These are phyloP conservation scores for Andricus curvator DNA, from an alignment of 2,888 invertebrate species.

Conservation along the genomic window DNA sequence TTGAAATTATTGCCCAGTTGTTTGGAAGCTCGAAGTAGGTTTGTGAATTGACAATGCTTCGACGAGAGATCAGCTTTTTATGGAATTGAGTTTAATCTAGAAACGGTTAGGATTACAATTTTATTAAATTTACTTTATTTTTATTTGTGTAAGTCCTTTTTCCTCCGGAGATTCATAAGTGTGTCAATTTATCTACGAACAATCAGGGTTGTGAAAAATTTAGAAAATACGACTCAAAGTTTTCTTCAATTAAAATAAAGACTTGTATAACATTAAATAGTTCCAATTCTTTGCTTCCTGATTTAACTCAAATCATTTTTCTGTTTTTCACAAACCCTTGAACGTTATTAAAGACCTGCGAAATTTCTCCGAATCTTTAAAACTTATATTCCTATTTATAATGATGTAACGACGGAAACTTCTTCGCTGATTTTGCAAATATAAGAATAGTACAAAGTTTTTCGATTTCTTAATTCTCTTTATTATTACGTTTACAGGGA, in stretches of 20 bases:
- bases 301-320: neutral
- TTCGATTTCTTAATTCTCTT: neutral
- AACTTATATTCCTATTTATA: constrained; percentile 8
- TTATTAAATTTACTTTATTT: neutral
- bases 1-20: neutral
- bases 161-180: neutral
- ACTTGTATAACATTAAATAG: neutral
- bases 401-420: constrained; percentile 3
- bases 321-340: neutral
- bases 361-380: neutral
- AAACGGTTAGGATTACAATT: neutral
- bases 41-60: neutral
- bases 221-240: neutral
- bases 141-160: neutral
- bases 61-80: constrained; percentile 4
- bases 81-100: constrained; percentile 16
- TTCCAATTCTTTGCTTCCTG: neutral
- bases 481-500: neutral
- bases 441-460: constrained; percentile 1
- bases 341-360: neutral
- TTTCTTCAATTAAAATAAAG: no score
- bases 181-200: neutral
- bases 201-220: neutral
- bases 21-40: constrained; percentile 4
- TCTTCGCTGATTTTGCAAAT: constrained; percentile 25